Conservation (phyloP, 2,113 vertebrate genomes). For the Anhinga rufa region DNA sequence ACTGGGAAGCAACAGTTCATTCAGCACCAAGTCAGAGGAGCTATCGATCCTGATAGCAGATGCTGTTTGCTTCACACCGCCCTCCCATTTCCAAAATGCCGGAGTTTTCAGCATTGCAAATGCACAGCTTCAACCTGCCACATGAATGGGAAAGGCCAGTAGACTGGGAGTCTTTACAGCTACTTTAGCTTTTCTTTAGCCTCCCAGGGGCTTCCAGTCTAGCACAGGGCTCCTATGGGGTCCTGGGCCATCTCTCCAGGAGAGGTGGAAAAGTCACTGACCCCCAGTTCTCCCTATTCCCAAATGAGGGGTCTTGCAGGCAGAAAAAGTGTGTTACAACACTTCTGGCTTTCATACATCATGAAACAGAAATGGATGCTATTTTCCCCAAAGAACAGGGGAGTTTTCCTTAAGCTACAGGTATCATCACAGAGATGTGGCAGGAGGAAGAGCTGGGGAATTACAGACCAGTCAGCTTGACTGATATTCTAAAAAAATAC, state of each 20-base stretch:
- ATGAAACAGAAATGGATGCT: not conserved
- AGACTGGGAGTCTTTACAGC: not conserved
- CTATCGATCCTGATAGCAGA: not conserved
- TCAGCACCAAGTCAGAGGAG: not conserved
- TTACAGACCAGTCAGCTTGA: not conserved
- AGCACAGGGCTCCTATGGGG: not conserved
- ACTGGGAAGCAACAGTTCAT: not conserved
- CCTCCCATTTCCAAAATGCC: not conserved
- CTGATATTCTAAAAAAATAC: not conserved
- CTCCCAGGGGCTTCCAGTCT: not conserved
- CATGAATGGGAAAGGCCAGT: not conserved
- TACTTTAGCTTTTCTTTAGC: not conserved
- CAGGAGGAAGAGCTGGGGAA: not conserved
- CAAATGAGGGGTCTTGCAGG: fast-evolving
- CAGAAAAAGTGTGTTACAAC: fast-evolving
- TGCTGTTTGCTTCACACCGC: slow-evolving; percentile 13
- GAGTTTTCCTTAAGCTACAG: not conserved
- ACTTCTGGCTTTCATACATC: not conserved
- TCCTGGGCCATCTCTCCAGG: not conserved
- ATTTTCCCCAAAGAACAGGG: not conserved
- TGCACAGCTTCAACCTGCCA: not conserved
- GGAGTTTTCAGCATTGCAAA: not conserved
- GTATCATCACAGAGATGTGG: not conserved
- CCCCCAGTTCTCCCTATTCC: fast-evolving
- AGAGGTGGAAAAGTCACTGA: not conserved